Evolutionary conservation across 2,113 vertebrate genomes (phyloP), one percentile per base, ranked within the genome.

Genomic region (Etheostoma cragini): DNA sequence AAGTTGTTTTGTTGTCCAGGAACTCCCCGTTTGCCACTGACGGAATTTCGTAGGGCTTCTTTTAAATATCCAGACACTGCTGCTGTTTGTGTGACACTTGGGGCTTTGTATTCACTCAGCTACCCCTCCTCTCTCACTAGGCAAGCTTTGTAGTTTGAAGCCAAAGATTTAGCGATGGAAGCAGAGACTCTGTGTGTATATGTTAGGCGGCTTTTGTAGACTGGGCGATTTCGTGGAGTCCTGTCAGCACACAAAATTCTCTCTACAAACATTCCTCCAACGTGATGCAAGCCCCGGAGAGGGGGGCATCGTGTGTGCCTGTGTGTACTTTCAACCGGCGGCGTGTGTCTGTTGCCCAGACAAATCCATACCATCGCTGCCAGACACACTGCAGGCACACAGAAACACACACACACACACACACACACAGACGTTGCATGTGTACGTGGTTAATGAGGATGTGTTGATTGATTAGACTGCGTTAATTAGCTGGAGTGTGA

Each of bases 391-490:
- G 46, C 56, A 78, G 82, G 72, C 82, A 65, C 81, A 70, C 62
- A 74, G n/a, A 30, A 22, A 53, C 35, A 76, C 66, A 57, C 79
- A 69, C 62, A 61, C 57, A 54, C 21, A 26, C 26, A 24, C 38
- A 54, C 33, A 46, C 75, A 47, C 79, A 69, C 62, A 61, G 53
- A 54, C 21, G 49, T 52, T 70, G 75, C 35, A 33, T 69, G 70
- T 45, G 72, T 58, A 26, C 57, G 57, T 72, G 45, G 71, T 75
- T 91, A 93, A 94, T 89, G 90, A 91, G 90, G 80, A 89, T 81
- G 89, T 89, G 90, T 90, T 93, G 93, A 93, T 93, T 93, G 92
- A 94, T 93, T 91, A 81, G 85, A 86, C 85, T 88, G 91, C 89
- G 90, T 88, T 92, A 93, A 93, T 93, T 91, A 91, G 90, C 87